Evolutionary conservation across 2,888 invertebrate species (phyloP), one percentile per base, ranked within the genome.

Genomic region (Acronicta psi): DNA sequence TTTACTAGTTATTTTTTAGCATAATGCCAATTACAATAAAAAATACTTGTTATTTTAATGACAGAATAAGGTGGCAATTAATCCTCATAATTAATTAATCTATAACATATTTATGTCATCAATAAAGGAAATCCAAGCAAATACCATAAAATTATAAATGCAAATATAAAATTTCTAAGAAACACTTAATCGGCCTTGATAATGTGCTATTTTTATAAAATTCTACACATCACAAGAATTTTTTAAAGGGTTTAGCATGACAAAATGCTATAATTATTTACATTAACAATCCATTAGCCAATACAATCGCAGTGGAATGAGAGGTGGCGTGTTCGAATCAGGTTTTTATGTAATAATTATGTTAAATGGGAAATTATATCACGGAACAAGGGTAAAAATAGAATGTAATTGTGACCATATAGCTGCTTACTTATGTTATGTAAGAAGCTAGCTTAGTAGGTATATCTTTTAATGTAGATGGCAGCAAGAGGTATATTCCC

Each of bases 261-360:
- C 3, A 16, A 16, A 38, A 44, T 9, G 6, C 6, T 13, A 45
- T 0, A 16, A 50, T 20, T 5, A 20, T 57, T 57, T 37, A 25
- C 36, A 49, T 37, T 25, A 7, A 25, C 8, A 20, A 6, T n/a
- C 14, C 29, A 51, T 16, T 58, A 51, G 9, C 7, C 1, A 11
- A 51, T 25, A 20, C 46, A 36, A 42, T 64, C 59, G n/a, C 46
- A 29, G 18, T 43, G 23, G 34, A 43, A 16, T n/a, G 11, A 34
- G 10, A 17, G 65, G 43, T 40, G 51, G 45, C 9, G 40, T 31
- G 8, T 46, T 38, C 14, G 11, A 46, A 51, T 58, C 43, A 23
- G 25, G 36, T 65, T 38, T 58, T 29, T 14, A 42, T 29, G 43
- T 14, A 10, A 8, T 49, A n/a, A n/a, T n/a, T n/a, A 36, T 25